A percentile compares a stretch with the other conserved stretches of the same genome.
Evolutionary conservation across 2,113 vertebrate species (phyloP).

Genomic region (Salvelinus sp.): DNA sequence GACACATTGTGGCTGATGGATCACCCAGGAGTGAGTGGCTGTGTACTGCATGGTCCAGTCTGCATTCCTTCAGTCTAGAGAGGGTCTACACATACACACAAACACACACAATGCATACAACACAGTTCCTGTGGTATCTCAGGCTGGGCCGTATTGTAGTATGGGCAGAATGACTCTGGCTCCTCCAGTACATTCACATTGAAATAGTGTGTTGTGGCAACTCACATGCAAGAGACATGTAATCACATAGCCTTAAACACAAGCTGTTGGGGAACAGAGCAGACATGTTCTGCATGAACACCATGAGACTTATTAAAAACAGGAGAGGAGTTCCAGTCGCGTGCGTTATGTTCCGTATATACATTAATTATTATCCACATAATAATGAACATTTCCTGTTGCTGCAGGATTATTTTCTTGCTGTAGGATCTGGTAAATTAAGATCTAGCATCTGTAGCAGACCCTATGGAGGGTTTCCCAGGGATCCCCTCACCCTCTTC

Average conservation of each 20-base stretch:
- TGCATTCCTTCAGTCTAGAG: background rate
- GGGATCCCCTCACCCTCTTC: background rate
- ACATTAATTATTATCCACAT: too few relatives aligned
- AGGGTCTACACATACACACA: background rate
- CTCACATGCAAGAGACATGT: constrained; percentile 59
- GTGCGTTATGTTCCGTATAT: background rate
- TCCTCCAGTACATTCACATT: constrained; percentile 57
- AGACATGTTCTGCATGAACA: constrained; percentile 3
- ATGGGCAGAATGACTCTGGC: constrained; percentile 62
- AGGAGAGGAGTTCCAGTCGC: background rate
- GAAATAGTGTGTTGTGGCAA: constrained; percentile 65
- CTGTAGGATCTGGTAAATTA: too few relatives aligned
- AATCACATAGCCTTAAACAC: constrained; percentile 49
- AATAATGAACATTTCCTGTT: too few relatives aligned
- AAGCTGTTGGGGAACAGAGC: constrained; percentile 50
- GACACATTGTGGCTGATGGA: constrained; percentile 49
- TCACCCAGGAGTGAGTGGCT: constrained; percentile 46
- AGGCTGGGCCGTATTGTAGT: background rate
- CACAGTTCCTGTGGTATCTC: background rate
- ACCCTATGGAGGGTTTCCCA: background rate
- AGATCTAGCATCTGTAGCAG: too few relatives aligned
- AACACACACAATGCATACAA: background rate
- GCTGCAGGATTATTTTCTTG: too few relatives aligned
- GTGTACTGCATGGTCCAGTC: background rate
- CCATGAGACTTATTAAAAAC: background rate